These are phyloP conservation scores for Schrankia costaestrigalis DNA, from an alignment of 2,888 invertebrate genomes.

Conservation along the genomic window DNA sequence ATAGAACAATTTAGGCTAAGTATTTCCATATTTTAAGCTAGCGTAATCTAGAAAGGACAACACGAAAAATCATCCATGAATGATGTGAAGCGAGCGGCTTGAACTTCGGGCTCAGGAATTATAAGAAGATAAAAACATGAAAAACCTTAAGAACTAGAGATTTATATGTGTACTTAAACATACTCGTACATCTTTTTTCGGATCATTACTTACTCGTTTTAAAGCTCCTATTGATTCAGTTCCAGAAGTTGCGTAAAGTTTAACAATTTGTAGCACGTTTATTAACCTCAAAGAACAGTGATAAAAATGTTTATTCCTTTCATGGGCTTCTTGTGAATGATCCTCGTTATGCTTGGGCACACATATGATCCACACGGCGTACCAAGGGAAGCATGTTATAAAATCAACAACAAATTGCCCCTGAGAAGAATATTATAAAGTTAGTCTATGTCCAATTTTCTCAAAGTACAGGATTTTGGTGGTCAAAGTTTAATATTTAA, in stretches of 20 bases:
- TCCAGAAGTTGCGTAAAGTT: slow-evolving; percentile 64
- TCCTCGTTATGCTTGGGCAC: slow-evolving; percentile 59
- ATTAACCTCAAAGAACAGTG: slow-evolving; percentile 65
- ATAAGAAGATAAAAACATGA: too few species aligned
- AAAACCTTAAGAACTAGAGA: too few species aligned
- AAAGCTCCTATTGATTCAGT: slow-evolving; percentile 68
- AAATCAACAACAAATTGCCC: slow-evolving; percentile 68
- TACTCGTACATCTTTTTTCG: too few species aligned
- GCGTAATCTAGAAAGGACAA: too few species aligned
- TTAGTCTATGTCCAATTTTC: too few species aligned
- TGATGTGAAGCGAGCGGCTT: too few species aligned
- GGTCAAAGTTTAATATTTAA: background rate
- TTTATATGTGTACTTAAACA: too few species aligned
- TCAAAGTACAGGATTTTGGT: too few species aligned
- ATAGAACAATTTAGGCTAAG: too few species aligned
- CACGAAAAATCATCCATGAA: too few species aligned
- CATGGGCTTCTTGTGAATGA: slow-evolving; percentile 51
- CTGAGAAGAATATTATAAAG: slow-evolving; percentile 40
- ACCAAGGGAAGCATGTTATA: slow-evolving; percentile 74
- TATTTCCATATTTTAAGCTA: too few species aligned
- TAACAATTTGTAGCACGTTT: slow-evolving; percentile 69
- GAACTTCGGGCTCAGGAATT: too few species aligned
- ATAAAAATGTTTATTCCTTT: slow-evolving; percentile 48
- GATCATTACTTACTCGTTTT: slow-evolving; percentile 52
- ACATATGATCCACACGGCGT: slow-evolving; percentile 52